Base-by-base conservation (phyloP, 1,140 invertebrate species). In the Bombus fervidus region DNA sequence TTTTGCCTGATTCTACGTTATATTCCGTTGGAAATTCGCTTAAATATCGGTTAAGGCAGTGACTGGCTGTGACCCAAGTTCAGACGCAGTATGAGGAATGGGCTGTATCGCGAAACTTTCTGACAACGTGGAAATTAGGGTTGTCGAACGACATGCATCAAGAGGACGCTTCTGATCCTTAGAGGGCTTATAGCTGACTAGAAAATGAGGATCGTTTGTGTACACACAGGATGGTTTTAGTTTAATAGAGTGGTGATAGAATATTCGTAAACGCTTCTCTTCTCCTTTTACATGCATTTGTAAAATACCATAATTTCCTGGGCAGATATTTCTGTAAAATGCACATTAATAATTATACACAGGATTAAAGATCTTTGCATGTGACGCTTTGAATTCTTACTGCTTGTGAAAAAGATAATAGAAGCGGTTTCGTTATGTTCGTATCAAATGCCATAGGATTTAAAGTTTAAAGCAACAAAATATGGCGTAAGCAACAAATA, bases 11-110 rank as follows among this genome's bases (percentile, higher is more conserved):
- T 31, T 39, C 34, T 15, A 39, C 41, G 15, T 76, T 66, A 66
- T 68, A 76, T 66, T 47, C 81, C 31, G 41, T 2, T n/a, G 41
- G 57, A 66, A 82, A 66, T 41, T 82, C 81, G 72, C 64, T 82
- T 47, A 75, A 66, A 82, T 64, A 47, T 47, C 72, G 31, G 57
- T 47, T 37, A n/a, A 62, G n/a, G 22, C 22, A 37, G 31, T 15
- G 81, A 75, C 25, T 47, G n/a, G 57, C 53, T 22, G 28, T 18
- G 28, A 39, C 2, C 9, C 34, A 3, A 28, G 77, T 37, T 31
- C 62, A 6, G 47, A 53, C 47, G 47, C 1, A 53, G 18, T 53
- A 22, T 3, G 13, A 0, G n/a, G 43, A 41, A 34, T 53, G 47
- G 25, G 31, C 43, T 6, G 41, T 22, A 1, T 43, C 22, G 1